phyloP scores from a whole-genome alignment of 2,113 vertebrate species.

The Archocentrus centrarchus region DNA sequence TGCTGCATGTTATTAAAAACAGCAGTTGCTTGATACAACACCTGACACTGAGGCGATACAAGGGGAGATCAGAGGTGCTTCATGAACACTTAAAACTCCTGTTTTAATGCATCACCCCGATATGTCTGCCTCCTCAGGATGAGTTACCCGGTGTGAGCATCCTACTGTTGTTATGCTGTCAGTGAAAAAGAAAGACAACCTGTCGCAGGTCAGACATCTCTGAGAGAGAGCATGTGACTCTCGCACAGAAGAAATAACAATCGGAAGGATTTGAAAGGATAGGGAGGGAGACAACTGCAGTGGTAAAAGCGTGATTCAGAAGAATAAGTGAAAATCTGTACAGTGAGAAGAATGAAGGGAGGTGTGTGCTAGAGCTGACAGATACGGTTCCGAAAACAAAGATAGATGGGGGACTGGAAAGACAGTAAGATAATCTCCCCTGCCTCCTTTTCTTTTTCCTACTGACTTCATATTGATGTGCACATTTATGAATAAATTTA shows the following conservation, averaged over 20 bases:
- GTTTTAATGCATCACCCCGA: constrained; percentile 22
- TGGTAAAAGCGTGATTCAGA: background rate
- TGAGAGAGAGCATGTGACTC: constrained; percentile 13
- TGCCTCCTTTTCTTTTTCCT: constrained; percentile 4
- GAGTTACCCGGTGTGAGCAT: constrained; percentile 9
- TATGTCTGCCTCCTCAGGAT: background rate
- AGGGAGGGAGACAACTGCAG: background rate
- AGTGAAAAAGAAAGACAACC: constrained; percentile 9
- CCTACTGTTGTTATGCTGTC: constrained; percentile 23
- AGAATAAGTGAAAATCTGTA: constrained; percentile 5
- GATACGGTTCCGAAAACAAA: constrained; percentile 20
- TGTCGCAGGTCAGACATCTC: constrained; percentile 42
- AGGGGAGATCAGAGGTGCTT: constrained; percentile 11
- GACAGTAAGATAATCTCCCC: constrained; percentile 9
- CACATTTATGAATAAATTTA: background rate
- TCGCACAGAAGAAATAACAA: constrained; percentile 3
- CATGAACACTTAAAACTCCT: constrained; percentile 28
- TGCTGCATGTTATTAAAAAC: background rate
- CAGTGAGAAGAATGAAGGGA: background rate
- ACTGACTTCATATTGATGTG: background rate
- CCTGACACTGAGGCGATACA: background rate
- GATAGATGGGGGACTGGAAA: background rate
- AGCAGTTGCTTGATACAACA: constrained; percentile 7
- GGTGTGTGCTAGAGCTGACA: constrained; percentile 10
- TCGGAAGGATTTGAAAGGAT: background rate